Percentiles rank a stretch among this genome's conserved stretches.
Conservation (phyloP, 2,113 vertebrate species). For the Oenanthe melanoleuca region DNA sequence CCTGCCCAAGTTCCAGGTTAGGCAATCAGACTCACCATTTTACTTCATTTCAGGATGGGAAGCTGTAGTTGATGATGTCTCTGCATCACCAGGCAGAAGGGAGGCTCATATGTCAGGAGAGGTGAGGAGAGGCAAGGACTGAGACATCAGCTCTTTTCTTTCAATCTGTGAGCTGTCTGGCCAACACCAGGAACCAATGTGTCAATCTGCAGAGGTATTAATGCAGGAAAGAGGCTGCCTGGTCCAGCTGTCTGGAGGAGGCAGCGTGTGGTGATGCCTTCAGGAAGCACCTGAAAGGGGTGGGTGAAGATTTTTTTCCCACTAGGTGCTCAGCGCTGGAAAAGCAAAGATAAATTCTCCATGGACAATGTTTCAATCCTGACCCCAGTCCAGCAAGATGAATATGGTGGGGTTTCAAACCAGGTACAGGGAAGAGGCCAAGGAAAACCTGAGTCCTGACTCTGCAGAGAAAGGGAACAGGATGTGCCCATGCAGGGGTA, state of each 20-base stretch:
- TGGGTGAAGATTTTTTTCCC: not conserved
- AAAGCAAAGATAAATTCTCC: not conserved
- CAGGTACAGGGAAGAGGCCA: not conserved
- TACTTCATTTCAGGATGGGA: not conserved
- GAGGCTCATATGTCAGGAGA: not conserved
- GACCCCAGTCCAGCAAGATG: not conserved
- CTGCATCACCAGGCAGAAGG: not conserved
- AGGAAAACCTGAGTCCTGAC: not conserved
- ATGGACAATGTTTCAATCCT: not conserved
- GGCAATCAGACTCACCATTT: accelerated
- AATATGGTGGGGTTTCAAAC: not conserved
- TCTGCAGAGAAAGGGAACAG: not conserved
- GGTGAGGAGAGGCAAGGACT: not conserved
- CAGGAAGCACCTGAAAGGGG: not conserved
- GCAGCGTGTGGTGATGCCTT: not conserved
- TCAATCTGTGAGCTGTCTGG: not conserved
- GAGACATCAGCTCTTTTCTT: not conserved
- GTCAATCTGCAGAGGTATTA: not conserved
- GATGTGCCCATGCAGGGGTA: accelerated
- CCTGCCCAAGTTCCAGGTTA: not conserved
- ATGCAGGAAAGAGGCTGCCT: not conserved
- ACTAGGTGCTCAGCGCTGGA: not conserved
- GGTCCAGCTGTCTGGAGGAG: not conserved
- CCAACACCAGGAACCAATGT: not conserved
- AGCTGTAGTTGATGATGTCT: not conserved